Evolutionary conservation across 2,797 vertebrate species (phyloP).

Genomic region (Lindbergichthys nudifrons): DNA sequence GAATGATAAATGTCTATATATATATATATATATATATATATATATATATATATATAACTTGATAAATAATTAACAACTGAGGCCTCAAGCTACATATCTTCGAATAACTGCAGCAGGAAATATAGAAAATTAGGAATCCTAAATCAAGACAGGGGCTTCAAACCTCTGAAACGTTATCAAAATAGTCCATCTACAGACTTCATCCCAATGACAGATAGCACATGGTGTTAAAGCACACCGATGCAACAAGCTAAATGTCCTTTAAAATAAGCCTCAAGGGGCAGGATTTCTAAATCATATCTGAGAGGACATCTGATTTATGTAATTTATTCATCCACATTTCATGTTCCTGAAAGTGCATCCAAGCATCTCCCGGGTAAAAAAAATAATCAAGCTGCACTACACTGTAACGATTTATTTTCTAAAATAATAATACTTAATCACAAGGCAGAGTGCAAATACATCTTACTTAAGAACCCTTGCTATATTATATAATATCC

Average conservation of each 20-base stretch:
- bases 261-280: constrained; percentile 3
- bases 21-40: too few species aligned
- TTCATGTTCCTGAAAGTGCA: too few species aligned
- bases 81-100: constrained; percentile 61
- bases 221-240: constrained; percentile 25
- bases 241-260: constrained; percentile 23
- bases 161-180: constrained; percentile 77
- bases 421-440: neutral
- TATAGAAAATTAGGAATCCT: constrained; percentile 30
- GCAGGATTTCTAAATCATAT: constrained; percentile 14
- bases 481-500: too few species aligned
- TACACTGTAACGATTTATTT: neutral
- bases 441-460: neutral
- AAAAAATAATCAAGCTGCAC: neutral
- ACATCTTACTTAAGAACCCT: neutral
- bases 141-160: constrained; percentile 41
- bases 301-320: neutral
- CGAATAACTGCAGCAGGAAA: constrained; percentile 65
- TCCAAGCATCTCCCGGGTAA: constrained; percentile 4
- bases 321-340: too few species aligned
- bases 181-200: constrained; percentile 62
- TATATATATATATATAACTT: neutral
- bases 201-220: constrained; percentile 45
- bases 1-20: neutral
- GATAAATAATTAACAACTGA: constrained; percentile 55